A percentile compares a stretch with the other conserved stretches of the same genome.
phyloP scores from a whole-genome alignment of 2,797 vertebrate genomes.

The Diplodus puntazzo region DNA sequence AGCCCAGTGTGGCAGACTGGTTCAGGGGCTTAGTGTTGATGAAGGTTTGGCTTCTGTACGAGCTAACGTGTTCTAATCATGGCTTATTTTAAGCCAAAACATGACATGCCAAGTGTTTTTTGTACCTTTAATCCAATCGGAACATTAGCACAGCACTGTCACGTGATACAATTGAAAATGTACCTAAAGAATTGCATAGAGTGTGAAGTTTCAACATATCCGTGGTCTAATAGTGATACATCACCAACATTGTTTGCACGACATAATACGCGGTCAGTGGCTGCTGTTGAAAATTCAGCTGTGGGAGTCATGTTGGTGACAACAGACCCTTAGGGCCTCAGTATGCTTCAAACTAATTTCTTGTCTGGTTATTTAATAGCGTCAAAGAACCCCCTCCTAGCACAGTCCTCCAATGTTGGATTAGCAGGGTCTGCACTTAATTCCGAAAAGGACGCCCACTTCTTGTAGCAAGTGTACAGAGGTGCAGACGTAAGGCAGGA shows the following conservation, averaged over 20 bases:
- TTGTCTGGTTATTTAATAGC: background rate
- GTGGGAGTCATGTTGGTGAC: slow-evolving; percentile 14
- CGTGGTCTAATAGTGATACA: background rate
- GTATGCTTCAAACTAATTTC: background rate
- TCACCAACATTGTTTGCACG: background rate
- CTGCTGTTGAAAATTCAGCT: background rate
- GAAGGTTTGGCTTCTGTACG: background rate
- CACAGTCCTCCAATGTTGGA: background rate
- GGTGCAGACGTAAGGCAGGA: background rate
- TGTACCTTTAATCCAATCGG: too few relatives aligned
- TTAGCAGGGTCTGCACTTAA: too few relatives aligned
- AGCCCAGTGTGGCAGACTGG: background rate
- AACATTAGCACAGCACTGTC: too few relatives aligned
- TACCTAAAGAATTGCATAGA: too few relatives aligned
- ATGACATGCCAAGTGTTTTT: too few relatives aligned
- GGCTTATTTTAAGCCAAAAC: background rate
- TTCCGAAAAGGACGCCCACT: background rate
- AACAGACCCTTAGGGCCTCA: background rate
- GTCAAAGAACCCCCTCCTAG: background rate
- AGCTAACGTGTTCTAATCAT: background rate
- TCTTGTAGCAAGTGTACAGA: too few relatives aligned
- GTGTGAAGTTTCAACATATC: too few relatives aligned
- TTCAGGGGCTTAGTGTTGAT: background rate
- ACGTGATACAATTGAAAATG: too few relatives aligned
- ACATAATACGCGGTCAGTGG: background rate